Base-by-base conservation (phyloP, 2,797 vertebrate species). In the Brachymystax lenok region DNA sequence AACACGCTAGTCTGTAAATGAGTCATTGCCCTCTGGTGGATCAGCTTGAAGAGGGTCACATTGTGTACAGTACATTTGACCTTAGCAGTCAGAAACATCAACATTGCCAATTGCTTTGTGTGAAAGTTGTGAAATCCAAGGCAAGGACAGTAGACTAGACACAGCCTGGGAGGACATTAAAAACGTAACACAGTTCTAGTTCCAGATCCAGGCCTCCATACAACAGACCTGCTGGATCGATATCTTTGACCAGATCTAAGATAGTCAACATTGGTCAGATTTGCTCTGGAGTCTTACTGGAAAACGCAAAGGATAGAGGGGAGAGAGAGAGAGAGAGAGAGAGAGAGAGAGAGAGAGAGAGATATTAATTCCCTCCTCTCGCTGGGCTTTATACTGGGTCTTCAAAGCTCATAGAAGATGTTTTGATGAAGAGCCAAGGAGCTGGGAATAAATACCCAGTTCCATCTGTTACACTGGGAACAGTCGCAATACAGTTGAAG, bases 301-400 rank as follows among this genome's bases (percentile, higher is more conserved):
- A n/a, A 69, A 27, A 30, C 8, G 52, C 12, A 68, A 35, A 51
- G 51, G 35, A 40, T 75, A 21, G 40, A 75, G 69, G n/a, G 3
- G 70, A 73, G 5, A 73, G 83, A 80, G 82, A 75, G 79, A 84
- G 54, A n/a, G 46, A 19, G 46, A 56, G 83, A 84, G 84, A 82
- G 83, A 82, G 81, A 77, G 21, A 67, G 35, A 72, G 27, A 63
- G 13, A 70, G 74, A 77, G 70, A 74, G 63, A 70, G 68, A 78
- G 52, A 76, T 30, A 50, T 46, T 46, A 0, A 33, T 72, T 13
- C 14, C 14, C 19, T 76, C 51, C 71, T 81, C 30, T n/a, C 14
- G 66, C 73, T 52, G 21, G 28, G 21, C 40, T 52, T 84, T 46
- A 77, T 73, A 75, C 63, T 79, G 14, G 80, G 50, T 0, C 71